phyloP scores from a whole-genome alignment of 2,797 vertebrate genomes.

The Borostomias antarcticus region DNA sequence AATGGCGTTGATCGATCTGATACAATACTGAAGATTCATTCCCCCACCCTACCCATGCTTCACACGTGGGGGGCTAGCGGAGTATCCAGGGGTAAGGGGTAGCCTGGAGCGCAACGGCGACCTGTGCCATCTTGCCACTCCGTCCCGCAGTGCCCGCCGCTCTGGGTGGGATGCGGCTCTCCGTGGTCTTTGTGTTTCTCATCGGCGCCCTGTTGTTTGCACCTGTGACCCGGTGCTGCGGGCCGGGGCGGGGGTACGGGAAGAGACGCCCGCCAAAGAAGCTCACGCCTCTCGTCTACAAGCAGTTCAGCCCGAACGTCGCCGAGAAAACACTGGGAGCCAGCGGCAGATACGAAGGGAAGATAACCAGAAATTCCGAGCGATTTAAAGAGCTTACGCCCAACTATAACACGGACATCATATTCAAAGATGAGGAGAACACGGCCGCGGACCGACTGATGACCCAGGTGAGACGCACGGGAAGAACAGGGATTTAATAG shows the following conservation, averaged over 20 bases:
- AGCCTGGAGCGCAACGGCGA: conserved; percentile 40
- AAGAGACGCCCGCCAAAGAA: conserved; percentile 91
- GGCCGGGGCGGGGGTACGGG: conserved; percentile 95
- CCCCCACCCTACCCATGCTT: conserved; percentile 66
- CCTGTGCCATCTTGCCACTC: conserved; percentile 51
- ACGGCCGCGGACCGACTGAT: conserved; percentile 92
- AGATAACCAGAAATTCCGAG: conserved; percentile 92
- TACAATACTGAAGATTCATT: conserved; percentile 68
- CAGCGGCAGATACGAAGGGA: conserved; percentile 94
- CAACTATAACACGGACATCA: conserved; percentile 97
- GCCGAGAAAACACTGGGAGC: conserved; percentile 96
- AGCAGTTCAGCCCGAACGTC: conserved; percentile 96
- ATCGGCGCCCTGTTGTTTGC: conserved; percentile 82
- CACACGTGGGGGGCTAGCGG: conserved; percentile 57
- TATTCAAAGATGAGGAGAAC: conserved; percentile 99
- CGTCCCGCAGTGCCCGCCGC: conserved; percentile 49
- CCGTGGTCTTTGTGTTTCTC: conserved; percentile 76
- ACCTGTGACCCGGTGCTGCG: conserved; percentile 89
- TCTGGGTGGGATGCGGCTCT: conserved; percentile 81
- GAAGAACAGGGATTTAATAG: not conserved
- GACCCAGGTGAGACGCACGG: conserved; percentile 85
- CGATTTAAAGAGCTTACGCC: conserved; percentile 95
- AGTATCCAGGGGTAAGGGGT: conserved; percentile 31
- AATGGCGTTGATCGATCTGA: conserved; percentile 78
- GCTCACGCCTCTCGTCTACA: conserved; percentile 92